These are phyloP conservation scores for Paralichthys olivaceus DNA, from an alignment of 2,113 vertebrate genomes.

Conservation along the genomic window DNA sequence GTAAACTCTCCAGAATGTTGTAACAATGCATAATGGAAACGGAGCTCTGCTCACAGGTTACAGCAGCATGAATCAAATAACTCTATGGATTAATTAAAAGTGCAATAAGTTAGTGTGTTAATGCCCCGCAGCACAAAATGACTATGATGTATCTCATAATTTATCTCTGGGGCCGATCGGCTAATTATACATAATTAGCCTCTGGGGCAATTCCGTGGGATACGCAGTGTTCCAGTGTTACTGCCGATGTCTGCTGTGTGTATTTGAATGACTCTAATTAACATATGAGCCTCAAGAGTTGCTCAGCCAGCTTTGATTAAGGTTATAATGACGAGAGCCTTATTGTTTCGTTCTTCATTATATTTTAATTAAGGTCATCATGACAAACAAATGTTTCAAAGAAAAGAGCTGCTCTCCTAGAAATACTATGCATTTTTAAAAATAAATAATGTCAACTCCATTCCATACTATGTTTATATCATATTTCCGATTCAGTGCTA, in stretches of 20 bases:
- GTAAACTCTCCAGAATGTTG: background rate
- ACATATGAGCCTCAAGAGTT: conserved; percentile 21
- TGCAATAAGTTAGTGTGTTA: conserved; percentile 2
- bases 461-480: too few relatives aligned
- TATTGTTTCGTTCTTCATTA: background rate
- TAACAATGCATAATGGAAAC: background rate
- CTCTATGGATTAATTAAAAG: conserved; percentile 19
- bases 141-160: conserved; percentile 28
- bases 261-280: conserved; percentile 32
- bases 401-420: too few relatives aligned
- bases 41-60: background rate
- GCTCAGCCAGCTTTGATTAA: conserved; percentile 8
- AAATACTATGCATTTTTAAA: too few relatives aligned
- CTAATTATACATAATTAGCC: conserved; percentile 40
- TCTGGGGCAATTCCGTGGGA: conserved; percentile 6
- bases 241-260: conserved; percentile 15
- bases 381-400: conserved; percentile 8
- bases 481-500: too few relatives aligned
- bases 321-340: conserved; percentile 1
- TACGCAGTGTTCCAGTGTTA: background rate
- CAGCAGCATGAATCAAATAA: background rate
- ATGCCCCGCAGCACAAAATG: conserved; percentile 18
- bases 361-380: conserved; percentile 43
- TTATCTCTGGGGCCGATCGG: conserved; percentile 14
- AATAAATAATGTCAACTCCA: too few relatives aligned